Evolutionary conservation across 1,140 invertebrate genomes (phyloP).

Genomic region (Neuroterus valhalla): DNA sequence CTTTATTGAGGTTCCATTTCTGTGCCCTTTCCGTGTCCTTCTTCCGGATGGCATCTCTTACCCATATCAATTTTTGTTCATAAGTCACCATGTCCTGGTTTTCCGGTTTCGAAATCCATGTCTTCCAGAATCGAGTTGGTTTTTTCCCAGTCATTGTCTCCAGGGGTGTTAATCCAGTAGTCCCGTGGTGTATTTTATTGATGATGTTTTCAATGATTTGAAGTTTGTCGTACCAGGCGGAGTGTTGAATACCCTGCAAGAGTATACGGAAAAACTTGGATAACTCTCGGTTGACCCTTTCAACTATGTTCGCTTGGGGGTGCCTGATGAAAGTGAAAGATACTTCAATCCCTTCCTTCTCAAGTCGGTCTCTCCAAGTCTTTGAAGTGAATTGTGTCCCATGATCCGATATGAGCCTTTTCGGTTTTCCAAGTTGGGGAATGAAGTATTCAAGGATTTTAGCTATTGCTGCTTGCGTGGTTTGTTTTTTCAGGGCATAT

Average conservation of each 20-base stretch:
- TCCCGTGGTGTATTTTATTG: neutral
- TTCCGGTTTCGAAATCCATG: neutral
- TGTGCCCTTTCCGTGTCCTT: too few species aligned
- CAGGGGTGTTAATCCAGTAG: neutral
- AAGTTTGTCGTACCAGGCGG: neutral
- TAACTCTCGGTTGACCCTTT: neutral
- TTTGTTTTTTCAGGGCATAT: conserved; percentile 51
- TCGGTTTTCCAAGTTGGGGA: conserved; percentile 3
- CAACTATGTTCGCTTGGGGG: neutral
- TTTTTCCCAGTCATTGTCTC: neutral
- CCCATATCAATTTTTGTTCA: too few species aligned
- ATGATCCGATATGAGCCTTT: neutral
- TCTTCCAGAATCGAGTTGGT: neutral
- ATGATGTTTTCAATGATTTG: neutral
- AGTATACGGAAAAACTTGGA: neutral
- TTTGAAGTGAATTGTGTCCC: conserved; percentile 33
- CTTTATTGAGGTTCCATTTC: too few species aligned
- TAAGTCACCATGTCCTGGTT: too few species aligned
- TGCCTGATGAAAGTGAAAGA: neutral
- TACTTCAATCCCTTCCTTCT: neutral
- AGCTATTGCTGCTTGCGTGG: conserved; percentile 33
- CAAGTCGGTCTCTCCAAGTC: neutral
- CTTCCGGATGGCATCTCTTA: too few species aligned
- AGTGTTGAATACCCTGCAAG: neutral
- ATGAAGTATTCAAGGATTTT: conserved; percentile 36